These are phyloP conservation scores for Talpa occidentalis DNA, from an alignment of 2,113 vertebrate genomes.

Conservation along the genomic window DNA sequence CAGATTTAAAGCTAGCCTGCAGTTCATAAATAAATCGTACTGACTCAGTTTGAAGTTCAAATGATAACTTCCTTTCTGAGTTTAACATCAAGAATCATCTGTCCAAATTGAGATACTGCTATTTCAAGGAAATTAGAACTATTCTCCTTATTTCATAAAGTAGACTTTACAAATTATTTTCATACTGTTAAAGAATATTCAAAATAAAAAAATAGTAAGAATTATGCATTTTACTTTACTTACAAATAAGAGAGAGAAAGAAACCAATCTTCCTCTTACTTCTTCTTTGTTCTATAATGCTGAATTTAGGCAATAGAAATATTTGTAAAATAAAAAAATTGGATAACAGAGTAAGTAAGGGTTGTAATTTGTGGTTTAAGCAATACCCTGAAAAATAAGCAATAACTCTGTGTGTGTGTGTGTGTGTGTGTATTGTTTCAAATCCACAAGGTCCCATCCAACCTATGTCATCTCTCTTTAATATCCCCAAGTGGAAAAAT, in stretches of 20 bases:
- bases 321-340: not conserved
- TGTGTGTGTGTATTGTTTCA: not conserved
- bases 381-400: not conserved
- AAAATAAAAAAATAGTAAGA: conserved; percentile 24
- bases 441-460: not conserved
- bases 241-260: not conserved
- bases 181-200: not conserved
- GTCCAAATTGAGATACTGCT: not conserved
- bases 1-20: not conserved
- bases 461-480: not conserved
- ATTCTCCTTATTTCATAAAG: not conserved
- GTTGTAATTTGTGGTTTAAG: not conserved
- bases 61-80: not conserved
- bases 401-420: not conserved
- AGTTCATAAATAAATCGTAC: conserved; percentile 62
- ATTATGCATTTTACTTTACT: not conserved
- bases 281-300: not conserved
- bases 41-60: conserved; percentile 30
- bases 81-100: not conserved
- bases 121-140: not conserved
- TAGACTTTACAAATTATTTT: not conserved
- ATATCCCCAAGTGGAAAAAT: not conserved
- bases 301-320: not conserved
- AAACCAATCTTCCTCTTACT: not conserved
- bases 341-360: not conserved